Evolutionary conservation across 2,888 invertebrate genomes (phyloP), one percentile per base, ranked within the genome.

Genomic region (Allygus modestus): DNA sequence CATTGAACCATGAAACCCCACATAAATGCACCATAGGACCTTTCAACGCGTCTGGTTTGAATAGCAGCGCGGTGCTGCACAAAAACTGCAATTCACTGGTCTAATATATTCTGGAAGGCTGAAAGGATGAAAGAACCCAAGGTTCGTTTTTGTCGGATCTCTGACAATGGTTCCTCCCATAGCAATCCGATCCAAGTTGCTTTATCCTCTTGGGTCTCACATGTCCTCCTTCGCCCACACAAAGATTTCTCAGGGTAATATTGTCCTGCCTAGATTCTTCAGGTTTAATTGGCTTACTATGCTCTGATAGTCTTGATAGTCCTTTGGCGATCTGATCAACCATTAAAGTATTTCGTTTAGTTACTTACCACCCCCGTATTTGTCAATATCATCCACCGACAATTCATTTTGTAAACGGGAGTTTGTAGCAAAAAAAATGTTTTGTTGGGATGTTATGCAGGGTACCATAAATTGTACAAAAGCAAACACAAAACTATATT

Each of bases 61-160:
- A 65, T 65, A 65, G 65, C 33, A 11, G 15, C 7, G 69, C 17
- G 69, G 28, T 41, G 23, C 71, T 41, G 71, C 4, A 23, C 37
- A 71, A 71, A 71, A 71, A 71, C 71, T n/a, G 41, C n/a, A 33
- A 41, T 71, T 41, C n/a, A 41, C 5, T 23, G 41, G 41, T 23
- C 37, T 37, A 37, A 71, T 71, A 31, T 41, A 71, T 69, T 69
- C 69, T 71, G 71, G 41, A 41, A 37, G 37, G 71, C 11, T 71
- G 37, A 41, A 71, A 41, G 23, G 37, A 71, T 71, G 37, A 71
- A 71, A 37, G 71, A 41, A 41, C 20, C 33, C 71, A 71, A 41
- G 71, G 71, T 20, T 41, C 15, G 20, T 71, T 71, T 71, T 71
- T 71, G 37, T 71, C 23, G 69, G 7, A 9, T 20, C 71, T 71